A percentile compares a stretch with the other conserved stretches of the same genome.
These are phyloP conservation scores for Corythucha ciliata DNA, from an alignment of 2,888 invertebrate genomes.

Conservation along the genomic window DNA sequence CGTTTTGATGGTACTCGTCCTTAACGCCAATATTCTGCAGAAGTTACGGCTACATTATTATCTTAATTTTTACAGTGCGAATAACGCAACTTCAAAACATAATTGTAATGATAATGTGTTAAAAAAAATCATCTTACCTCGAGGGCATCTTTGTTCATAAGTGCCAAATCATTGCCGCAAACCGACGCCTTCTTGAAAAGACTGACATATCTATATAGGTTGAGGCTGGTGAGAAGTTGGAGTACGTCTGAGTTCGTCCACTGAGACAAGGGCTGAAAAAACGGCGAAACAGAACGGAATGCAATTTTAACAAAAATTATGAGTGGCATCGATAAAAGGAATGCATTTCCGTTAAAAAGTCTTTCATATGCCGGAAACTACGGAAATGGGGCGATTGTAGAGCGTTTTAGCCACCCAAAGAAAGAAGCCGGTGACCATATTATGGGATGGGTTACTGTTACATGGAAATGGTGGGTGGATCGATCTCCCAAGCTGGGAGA, in stretches of 20 bases:
- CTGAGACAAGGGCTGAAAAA: constrained; percentile 54
- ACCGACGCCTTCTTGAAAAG: constrained; percentile 61
- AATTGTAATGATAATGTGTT: constrained; percentile 7
- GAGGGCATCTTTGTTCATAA: constrained; percentile 56
- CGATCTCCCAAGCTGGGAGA: too few relatives aligned
- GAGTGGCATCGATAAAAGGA: too few relatives aligned
- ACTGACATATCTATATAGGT: constrained; percentile 61
- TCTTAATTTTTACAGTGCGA: neutral
- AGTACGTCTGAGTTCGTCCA: constrained; percentile 62
- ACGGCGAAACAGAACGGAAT: too few relatives aligned
- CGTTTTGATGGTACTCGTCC: constrained; percentile 61
- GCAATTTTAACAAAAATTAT: too few relatives aligned
- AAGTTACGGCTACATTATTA: constrained; percentile 9
- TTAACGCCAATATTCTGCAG: constrained; percentile 63
- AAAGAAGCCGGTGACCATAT: too few relatives aligned
- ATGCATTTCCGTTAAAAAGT: too few relatives aligned
- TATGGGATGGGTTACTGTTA: too few relatives aligned
- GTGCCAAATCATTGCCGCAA: constrained; percentile 55
- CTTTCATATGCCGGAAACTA: too few relatives aligned
- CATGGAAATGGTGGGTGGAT: too few relatives aligned
- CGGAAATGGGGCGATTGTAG: too few relatives aligned
- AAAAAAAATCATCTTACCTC: constrained; percentile 45
- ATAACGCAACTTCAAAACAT: neutral
- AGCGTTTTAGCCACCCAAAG: too few relatives aligned
- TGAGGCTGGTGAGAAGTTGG: constrained; percentile 67